phyloP scores from a whole-genome alignment of 2,113 vertebrate genomes.

The Brachyhypopomus gauderio region DNA sequence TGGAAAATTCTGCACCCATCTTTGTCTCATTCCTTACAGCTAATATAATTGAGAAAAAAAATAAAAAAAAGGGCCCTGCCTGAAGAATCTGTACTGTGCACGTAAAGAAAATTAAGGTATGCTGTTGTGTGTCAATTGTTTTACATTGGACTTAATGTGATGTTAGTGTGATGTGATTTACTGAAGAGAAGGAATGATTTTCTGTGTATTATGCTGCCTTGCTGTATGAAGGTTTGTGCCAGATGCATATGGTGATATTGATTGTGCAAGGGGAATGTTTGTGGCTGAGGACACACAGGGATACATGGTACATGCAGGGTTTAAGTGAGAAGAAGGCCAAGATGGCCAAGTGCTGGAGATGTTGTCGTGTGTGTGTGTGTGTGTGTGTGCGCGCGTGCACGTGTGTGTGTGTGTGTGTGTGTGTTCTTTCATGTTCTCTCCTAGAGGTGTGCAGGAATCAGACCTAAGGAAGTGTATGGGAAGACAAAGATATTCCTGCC shows the following conservation, averaged over 20 bases:
- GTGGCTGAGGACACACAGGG: slow-evolving; percentile 58
- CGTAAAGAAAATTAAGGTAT: slow-evolving; percentile 81
- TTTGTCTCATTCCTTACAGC: slow-evolving; percentile 84
- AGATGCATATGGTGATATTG: slow-evolving; percentile 48
- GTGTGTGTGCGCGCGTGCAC: slow-evolving; percentile 19
- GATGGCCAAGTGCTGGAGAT: slow-evolving; percentile 60
- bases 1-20: slow-evolving; percentile 95
- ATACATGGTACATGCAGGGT: slow-evolving; percentile 62
- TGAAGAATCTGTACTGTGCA: slow-evolving; percentile 78
- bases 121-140: slow-evolving; percentile 69
- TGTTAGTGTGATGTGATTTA: slow-evolving; percentile 56
- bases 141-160: slow-evolving; percentile 68
- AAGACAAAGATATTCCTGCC: slow-evolving; percentile 32
- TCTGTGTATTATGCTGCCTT: slow-evolving; percentile 44
- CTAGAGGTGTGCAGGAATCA: slow-evolving; percentile 43
- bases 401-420: slow-evolving; percentile 1
- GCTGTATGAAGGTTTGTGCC: slow-evolving; percentile 52
- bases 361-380: slow-evolving; percentile 48
- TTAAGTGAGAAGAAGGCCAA: slow-evolving; percentile 63
- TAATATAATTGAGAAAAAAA: slow-evolving; percentile 66
- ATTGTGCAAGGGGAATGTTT: slow-evolving; percentile 53
- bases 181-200: slow-evolving; percentile 47
- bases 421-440: slow-evolving; percentile 55
- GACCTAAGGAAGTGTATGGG: slow-evolving; percentile 41
- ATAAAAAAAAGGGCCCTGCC: slow-evolving; percentile 68